Percentiles rank a stretch among this genome's conserved stretches.
These are phyloP conservation scores for Leptothorax acervorum DNA, from an alignment of 2,888 invertebrate species.

Conservation along the genomic window DNA sequence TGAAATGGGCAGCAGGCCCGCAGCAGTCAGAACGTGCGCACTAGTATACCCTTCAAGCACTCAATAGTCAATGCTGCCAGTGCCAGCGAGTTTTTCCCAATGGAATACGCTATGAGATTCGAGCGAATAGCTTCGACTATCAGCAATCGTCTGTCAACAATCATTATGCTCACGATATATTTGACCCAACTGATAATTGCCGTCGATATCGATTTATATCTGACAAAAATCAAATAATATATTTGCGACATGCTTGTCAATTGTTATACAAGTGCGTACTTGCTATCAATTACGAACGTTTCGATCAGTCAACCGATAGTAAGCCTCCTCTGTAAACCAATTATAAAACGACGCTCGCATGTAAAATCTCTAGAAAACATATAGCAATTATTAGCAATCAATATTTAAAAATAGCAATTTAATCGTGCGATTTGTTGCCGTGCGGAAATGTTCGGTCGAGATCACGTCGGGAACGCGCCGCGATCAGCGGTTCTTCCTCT, in stretches of 20 bases:
- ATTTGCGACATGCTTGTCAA: slow-evolving; percentile 2
- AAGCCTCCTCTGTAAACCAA: background rate
- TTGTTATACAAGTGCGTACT: background rate
- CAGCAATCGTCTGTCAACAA: background rate
- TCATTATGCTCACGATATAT: background rate
- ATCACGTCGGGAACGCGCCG: background rate
- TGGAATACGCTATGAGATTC: no score
- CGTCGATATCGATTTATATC: background rate
- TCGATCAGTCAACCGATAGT: background rate
- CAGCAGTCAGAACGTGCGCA: no score
- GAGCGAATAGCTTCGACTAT: background rate
- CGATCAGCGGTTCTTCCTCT: background rate
- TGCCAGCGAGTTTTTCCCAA: no score
- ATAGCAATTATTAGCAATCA: background rate
- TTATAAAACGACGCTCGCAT: background rate
- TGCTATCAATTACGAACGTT: background rate
- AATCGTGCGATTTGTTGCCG: background rate
- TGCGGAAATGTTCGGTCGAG: background rate
- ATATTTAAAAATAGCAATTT: background rate
- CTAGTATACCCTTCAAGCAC: no score
- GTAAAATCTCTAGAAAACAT: background rate
- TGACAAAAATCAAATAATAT: background rate
- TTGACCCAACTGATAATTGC: background rate
- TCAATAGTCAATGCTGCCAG: no score
- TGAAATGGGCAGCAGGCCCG: no score